phyloP scores from a whole-genome alignment of 2,113 vertebrate species.

The Psophia crepitans region DNA sequence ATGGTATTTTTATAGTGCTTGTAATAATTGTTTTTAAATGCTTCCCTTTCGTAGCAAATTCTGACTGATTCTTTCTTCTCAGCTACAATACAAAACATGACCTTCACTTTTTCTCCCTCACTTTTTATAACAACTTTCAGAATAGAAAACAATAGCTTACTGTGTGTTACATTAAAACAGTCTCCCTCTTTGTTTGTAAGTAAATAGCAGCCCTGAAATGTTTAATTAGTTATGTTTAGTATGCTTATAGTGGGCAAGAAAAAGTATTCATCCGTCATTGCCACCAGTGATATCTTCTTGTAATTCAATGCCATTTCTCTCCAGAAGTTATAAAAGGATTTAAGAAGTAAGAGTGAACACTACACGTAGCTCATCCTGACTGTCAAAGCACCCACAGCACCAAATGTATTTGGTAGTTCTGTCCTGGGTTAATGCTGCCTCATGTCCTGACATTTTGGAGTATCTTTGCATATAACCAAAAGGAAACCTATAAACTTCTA shows the following conservation, averaged over 20 bases:
- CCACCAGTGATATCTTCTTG: neutral
- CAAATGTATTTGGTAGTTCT: neutral
- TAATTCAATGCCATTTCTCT: neutral
- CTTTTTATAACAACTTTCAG: neutral
- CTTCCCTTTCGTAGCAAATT: neutral
- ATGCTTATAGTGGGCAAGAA: neutral
- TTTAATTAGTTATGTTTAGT: neutral
- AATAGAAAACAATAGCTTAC: neutral
- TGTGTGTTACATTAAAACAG: neutral
- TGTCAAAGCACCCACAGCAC: neutral
- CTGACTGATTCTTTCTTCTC: neutral
- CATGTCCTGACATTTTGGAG: neutral
- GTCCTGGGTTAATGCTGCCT: neutral
- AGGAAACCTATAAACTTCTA: neutral
- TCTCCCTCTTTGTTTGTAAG: neutral
- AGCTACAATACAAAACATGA: neutral
- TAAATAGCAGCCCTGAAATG: neutral
- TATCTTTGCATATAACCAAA: neutral
- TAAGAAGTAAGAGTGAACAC: neutral
- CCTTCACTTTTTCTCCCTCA: neutral
- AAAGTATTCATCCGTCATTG: neutral
- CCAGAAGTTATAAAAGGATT: neutral
- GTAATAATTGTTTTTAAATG: neutral
- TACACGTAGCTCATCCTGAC: neutral
- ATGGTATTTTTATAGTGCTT: neutral